phyloP scores from a whole-genome alignment of 2,113 vertebrate genomes.

The Nettapus auritus region DNA sequence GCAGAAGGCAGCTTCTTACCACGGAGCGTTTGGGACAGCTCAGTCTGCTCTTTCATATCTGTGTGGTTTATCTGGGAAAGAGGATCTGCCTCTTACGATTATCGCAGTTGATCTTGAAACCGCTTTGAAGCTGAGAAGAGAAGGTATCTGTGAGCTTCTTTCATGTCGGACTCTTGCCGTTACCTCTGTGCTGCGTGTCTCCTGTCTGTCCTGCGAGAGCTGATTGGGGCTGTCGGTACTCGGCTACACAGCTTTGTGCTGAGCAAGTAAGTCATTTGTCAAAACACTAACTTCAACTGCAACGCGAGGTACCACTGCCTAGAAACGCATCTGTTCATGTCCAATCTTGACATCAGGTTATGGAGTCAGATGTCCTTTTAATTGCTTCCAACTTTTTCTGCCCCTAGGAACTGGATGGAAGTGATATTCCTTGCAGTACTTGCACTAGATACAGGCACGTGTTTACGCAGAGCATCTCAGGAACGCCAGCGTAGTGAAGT shows the following conservation, averaged over 20 bases:
- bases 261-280: constrained; percentile 17
- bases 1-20: not conserved
- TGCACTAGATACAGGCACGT: not conserved
- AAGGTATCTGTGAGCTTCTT: not conserved
- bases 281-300: constrained; percentile 4
- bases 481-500: constrained; percentile 14
- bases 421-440: not conserved
- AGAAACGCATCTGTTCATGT: not conserved
- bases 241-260: not conserved
- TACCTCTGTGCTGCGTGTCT: not conserved
- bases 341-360: constrained; percentile 1
- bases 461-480: constrained; percentile 27
- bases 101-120: not conserved
- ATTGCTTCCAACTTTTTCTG: not conserved
- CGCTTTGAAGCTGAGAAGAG: not conserved
- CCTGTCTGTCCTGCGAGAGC: not conserved
- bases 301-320: not conserved
- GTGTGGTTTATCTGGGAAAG: not conserved
- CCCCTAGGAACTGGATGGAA: constrained; percentile 18
- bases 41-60: not conserved
- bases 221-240: not conserved
- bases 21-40: not conserved
- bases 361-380: not conserved
- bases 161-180: not conserved
- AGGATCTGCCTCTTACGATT: not conserved